A percentile compares a stretch with the other conserved stretches of the same genome.
These are phyloP conservation scores for Cyclargus thomasi DNA, from an alignment of 1,140 invertebrate genomes.

Conservation along the genomic window DNA sequence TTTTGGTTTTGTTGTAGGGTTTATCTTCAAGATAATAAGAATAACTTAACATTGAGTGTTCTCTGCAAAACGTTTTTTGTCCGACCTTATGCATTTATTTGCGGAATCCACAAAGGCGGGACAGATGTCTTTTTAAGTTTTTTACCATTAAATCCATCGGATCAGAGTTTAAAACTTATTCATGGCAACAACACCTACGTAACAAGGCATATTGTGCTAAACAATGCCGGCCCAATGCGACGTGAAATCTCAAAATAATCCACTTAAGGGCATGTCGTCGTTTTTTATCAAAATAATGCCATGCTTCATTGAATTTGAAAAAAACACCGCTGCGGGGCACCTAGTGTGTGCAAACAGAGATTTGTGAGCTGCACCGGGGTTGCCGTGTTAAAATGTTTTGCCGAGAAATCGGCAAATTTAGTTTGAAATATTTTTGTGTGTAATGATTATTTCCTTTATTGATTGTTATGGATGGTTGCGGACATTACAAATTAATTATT, in stretches of 20 bases:
- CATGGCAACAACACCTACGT: slow-evolving; percentile 66
- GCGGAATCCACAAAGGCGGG: slow-evolving; percentile 43
- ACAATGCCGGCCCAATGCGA: slow-evolving; percentile 64
- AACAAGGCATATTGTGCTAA: slow-evolving; percentile 59
- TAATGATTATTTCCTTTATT: no score
- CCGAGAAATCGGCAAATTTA: not conserved
- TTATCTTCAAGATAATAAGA: not conserved
- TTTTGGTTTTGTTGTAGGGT: no score
- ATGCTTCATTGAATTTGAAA: slow-evolving; percentile 63
- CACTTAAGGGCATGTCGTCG: slow-evolving; percentile 69
- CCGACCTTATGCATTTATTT: slow-evolving; percentile 18
- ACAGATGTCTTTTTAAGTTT: slow-evolving; percentile 48
- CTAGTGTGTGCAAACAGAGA: slow-evolving; percentile 50
- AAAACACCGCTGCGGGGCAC: slow-evolving; percentile 61
- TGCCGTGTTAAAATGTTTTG: not conserved
- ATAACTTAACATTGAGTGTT: no score
- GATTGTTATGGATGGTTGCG: no score
- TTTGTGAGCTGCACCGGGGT: slow-evolving; percentile 21
- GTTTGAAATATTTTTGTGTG: no score
- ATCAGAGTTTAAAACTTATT: slow-evolving; percentile 60
- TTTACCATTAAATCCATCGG: slow-evolving; percentile 23
- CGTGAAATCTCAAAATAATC: slow-evolving; percentile 70
- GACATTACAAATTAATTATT: no score
- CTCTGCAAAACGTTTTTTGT: slow-evolving; percentile 6
- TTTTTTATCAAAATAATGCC: slow-evolving; percentile 63